Evolutionary conservation across 2,888 invertebrate species (phyloP), one percentile per base, ranked within the genome.

Genomic region (Troides helena): DNA sequence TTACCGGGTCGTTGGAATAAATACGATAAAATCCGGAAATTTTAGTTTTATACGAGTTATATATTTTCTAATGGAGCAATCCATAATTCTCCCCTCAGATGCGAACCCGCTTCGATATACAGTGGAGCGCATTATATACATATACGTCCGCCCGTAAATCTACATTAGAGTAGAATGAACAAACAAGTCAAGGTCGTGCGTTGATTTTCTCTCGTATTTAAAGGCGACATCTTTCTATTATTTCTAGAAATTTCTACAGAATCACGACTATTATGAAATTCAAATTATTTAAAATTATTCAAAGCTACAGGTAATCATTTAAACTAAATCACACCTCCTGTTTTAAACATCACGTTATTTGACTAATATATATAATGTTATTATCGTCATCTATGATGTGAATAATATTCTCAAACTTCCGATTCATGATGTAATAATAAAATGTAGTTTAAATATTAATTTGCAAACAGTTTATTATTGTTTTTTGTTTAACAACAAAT

Each of bases 41-140:
- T 46, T 46, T 14, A 46, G 14, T 46, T 46, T 46, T 14, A 2
- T 14, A 46, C 14, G 1, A 14, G 46, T 12, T 7, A 36, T 12
- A 56, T 30, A 53, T 60, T 65, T 59, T 58, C 18, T 25, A 50
- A 23, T n/a, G 14, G n/a, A 65, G n/a, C 14, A 14, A 66, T 66
- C 50, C 53, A 66, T 66, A 53, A 66, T 66, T 50, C n/a, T 53
- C 66, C 62, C 62, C 58, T 58, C 65, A 46, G 57, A 65, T 25
- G 23, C 23, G 14, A 25, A 58, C 58, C 14, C 25, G 58, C 10
- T 58, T 25, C 23, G 25, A 58, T 58, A 58, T 58, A 58, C 23
- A 23, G 58, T 25, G 10, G 23, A 25, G 58, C 25, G n/a, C 23
- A 25, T 46, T 46, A 46, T 46, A 46, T 46, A 46, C 46, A 46